phyloP scores from a whole-genome alignment of 2,888 invertebrate genomes.

The Sphecodes monilicornis region DNA sequence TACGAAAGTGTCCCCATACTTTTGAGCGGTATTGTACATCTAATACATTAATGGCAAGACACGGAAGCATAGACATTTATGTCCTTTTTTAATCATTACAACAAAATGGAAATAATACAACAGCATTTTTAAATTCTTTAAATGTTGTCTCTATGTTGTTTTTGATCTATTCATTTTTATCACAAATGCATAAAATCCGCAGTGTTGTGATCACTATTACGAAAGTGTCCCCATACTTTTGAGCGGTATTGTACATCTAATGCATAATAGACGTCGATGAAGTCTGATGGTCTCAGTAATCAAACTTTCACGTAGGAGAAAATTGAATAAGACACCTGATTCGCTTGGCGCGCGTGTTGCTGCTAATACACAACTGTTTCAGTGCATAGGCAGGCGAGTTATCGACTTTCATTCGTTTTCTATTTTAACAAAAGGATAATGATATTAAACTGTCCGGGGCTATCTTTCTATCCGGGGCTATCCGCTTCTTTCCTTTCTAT shows the following conservation, averaged over 20 bases:
- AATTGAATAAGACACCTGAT: not conserved
- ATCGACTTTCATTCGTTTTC: not conserved
- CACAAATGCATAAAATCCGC: no score
- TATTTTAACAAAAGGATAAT: not conserved
- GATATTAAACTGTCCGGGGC: not conserved
- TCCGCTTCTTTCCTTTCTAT: conserved; percentile 16
- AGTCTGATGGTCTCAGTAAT: not conserved
- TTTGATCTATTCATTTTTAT: no score
- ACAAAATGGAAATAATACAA: no score
- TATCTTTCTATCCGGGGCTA: not conserved
- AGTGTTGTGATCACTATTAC: no score
- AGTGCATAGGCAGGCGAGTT: not conserved
- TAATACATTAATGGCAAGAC: not conserved
- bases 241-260: not conserved
- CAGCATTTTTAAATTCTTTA: no score
- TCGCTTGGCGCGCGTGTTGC: not conserved
- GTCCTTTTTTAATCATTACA: no score
- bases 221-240: not conserved
- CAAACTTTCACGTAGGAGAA: not conserved
- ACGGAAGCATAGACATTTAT: not conserved
- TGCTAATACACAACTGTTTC: not conserved
- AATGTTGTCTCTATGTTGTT: no score
- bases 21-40: no score
- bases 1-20: no score
- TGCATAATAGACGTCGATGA: not conserved